A percentile compares a stretch with the other conserved stretches of the same genome.
phyloP scores from a whole-genome alignment of 1,140 invertebrate species.

The Cydia fagiglandana region DNA sequence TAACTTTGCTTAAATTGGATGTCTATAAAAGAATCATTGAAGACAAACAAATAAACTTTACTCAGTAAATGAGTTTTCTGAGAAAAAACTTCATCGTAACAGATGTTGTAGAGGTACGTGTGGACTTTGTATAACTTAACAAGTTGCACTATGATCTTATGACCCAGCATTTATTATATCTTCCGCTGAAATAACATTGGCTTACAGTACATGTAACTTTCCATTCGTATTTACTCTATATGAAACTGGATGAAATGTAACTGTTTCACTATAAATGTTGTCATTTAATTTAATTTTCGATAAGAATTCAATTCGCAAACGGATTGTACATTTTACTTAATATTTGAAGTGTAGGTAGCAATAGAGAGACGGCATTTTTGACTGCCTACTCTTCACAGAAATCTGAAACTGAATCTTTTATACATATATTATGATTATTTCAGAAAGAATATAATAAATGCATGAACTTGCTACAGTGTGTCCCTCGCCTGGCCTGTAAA shows the following conservation, averaged over 20 bases:
- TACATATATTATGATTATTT: not conserved
- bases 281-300: too few relatives aligned
- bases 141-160: conserved; percentile 41
- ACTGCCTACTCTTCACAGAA: too few relatives aligned
- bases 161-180: conserved; percentile 35
- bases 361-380: too few relatives aligned
- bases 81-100: conserved; percentile 19
- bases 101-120: conserved; percentile 42
- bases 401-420: not conserved
- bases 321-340: too few relatives aligned
- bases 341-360: too few relatives aligned
- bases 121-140: conserved; percentile 37
- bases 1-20: conserved; percentile 37
- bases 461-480: not conserved
- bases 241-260: not conserved
- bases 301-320: too few relatives aligned
- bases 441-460: conserved; percentile 9
- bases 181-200: not conserved
- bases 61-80: conserved; percentile 18
- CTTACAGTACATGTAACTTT: not conserved
- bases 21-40: conserved; percentile 32
- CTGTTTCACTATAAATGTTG: too few relatives aligned
- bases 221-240: not conserved
- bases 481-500: conserved; percentile 19
- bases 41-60: conserved; percentile 15